Evolutionary conservation across 2,888 invertebrate genomes (phyloP).

Genomic region (Ophioninae sp.): DNA sequence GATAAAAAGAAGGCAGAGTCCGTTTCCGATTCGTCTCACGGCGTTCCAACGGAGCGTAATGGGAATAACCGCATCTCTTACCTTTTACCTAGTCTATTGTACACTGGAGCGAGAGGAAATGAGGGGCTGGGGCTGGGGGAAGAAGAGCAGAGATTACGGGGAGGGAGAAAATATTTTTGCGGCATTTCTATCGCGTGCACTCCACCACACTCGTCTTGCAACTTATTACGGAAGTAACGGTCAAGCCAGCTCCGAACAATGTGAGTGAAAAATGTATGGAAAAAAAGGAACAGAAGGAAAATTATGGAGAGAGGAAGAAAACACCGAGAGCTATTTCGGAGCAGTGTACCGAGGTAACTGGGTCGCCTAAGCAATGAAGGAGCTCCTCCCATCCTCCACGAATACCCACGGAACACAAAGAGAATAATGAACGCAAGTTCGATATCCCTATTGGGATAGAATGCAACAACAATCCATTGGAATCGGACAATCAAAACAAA

Average conservation of each 20-base stretch:
- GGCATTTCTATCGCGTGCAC: constrained; percentile 17
- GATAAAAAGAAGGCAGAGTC: constrained; percentile 37
- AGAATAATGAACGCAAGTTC: background rate
- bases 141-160: background rate
- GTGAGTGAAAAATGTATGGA: constrained; percentile 37
- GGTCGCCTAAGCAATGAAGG: constrained; percentile 42
- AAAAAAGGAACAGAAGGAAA: constrained; percentile 21
- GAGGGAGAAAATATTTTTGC: constrained; percentile 31
- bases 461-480: background rate
- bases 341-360: constrained; percentile 55
- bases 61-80: constrained; percentile 53
- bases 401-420: constrained; percentile 11
- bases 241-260: constrained; percentile 36
- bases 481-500: background rate
- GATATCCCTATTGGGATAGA: constrained; percentile 10
- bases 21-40: constrained; percentile 57
- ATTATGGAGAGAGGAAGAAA: constrained; percentile 22
- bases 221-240: constrained; percentile 62
- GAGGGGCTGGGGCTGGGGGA: background rate
- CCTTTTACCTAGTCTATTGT: constrained; percentile 33
- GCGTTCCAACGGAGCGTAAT: constrained; percentile 58
- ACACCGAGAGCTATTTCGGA: constrained; percentile 48
- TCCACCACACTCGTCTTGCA: constrained; percentile 43
- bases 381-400: constrained; percentile 6
- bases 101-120: background rate